Base-by-base conservation (phyloP, 1,140 invertebrate genomes). In the Melipona quadrifasciata region DNA sequence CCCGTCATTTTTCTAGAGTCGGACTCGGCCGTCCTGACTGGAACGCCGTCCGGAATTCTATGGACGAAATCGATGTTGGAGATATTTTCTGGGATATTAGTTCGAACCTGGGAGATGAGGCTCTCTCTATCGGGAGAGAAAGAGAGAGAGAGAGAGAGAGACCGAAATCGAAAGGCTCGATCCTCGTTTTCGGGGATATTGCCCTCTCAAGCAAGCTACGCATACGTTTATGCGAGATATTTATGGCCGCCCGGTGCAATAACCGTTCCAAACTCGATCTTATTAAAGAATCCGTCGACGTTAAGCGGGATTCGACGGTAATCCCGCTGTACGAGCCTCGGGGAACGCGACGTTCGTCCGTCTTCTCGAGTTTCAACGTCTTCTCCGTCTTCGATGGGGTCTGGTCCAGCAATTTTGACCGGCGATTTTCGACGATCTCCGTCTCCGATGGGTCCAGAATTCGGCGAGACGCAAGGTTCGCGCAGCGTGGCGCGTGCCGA, bases 31-130 rank as follows among this genome's bases (percentile, higher is more conserved):
- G 74, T 67, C 73, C 64, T 16, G 55, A 19, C 72, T 86, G 87
- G 88, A 89, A 89, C 85, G 87, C 67, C 65, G 80, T 24, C 67
- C 81, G 84, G 84, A 89, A 86, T 89, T 89, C 80, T 86, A 67
- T 80, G 53, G 87, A 72, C 64, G 73, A 83, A 89, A 88, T 86
- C 84, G 87, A 89, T 86, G 87, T 70, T 58, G 27, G 80, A 89
- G 80, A 88, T 88, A 88, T 89, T 80, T 86, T 80, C 87, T 53
- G 24, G 67, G 80, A 88, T 89, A 89, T 89, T 89, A 89, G 87
- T 88, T 86, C 68, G 31, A 67, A 57, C 80, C 53, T 51, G 24
- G 58, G n/a, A 67, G 34, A 65, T 21, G 67, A 61, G 34, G 53
- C 27, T 72, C n/a, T 72, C n/a, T 72, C 67, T 34, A 21, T 64